Evolutionary conservation across 1,140 invertebrate species (phyloP).

Genomic region (Caenorhabditis inopinata): DNA sequence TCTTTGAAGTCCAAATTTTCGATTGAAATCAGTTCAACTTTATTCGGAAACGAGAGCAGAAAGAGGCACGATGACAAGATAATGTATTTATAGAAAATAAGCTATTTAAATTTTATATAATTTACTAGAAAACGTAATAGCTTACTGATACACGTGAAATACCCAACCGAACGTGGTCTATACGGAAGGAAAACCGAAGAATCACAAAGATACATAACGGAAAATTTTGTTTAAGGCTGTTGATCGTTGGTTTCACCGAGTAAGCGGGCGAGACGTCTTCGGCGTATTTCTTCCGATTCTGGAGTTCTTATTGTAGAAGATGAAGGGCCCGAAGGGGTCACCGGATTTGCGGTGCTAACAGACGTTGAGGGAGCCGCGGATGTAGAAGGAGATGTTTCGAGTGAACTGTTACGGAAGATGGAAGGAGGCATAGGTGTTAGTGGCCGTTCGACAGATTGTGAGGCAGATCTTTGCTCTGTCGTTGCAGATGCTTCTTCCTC

Average conservation of each 20-base stretch:
- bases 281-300: background rate
- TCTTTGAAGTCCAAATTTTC: background rate
- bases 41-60: background rate
- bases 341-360: too few species aligned
- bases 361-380: background rate
- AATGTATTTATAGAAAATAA: background rate
- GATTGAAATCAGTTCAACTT: background rate
- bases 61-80: background rate
- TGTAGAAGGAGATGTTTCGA: background rate
- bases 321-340: background rate
- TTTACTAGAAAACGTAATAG: conserved; percentile 7
- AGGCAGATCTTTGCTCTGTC: background rate
- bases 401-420: too few species aligned
- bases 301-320: background rate
- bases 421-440: background rate
- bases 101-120: background rate
- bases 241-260: background rate
- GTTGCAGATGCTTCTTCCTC: background rate
- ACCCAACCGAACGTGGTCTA: background rate
- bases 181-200: background rate
- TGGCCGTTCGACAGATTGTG: background rate
- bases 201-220: conserved; percentile 13
- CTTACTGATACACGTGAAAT: conserved; percentile 18
- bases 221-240: background rate
- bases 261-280: background rate